Evolutionary conservation across 1,140 invertebrate genomes (phyloP), one percentile per base, ranked within the genome.

Genomic region (Drosophila willistoni): DNA sequence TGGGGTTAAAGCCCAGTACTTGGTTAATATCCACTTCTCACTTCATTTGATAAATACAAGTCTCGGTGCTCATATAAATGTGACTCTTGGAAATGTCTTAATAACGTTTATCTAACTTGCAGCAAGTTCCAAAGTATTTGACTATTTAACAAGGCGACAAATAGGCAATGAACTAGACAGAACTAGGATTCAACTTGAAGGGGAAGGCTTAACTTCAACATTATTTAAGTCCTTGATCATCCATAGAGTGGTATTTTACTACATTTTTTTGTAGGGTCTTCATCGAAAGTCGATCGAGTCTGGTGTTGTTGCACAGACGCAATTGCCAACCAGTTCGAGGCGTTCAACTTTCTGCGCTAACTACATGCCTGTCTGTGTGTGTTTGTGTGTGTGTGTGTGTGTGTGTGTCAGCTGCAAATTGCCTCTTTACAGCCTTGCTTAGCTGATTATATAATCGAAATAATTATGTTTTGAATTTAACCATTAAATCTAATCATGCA

Each of bases 361-460:
- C 69, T 85, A 65, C 70, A 41, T 36, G 66, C 59, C 9, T 44
- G 44, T 61, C 79, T 69, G 82, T 87, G 83, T 82, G 82, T 86
- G 72, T 75, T 17, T 61, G 83, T 69, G 82, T 87, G 83, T 82
- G 82, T 86, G 72, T 75, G n/a, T n/a, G 44, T 61, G 83, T 69
- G 82, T 87, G 83, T 82, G 82, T 86, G 72, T 75, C 72, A 82
- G 79, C 74, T 85, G 74, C 65, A 66, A 42, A 60, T 67, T 62
- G 64, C 54, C 56, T 68, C 44, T 54, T 54, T n/a, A 25, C 19
- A 17, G 57, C 80, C 44, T 17, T 7, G 42, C n/a, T n/a, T 47
- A 47, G 76, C 79, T 86, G 84, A 87, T 86, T 86, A 86, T 86
- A 83, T 87, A 86, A 86, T 86, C 79, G 79, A 86, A 86, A 86